A percentile compares a stretch with the other conserved stretches of the same genome.
phyloP scores from a whole-genome alignment of 1,140 invertebrate species.

The Heliconius nattereri region DNA sequence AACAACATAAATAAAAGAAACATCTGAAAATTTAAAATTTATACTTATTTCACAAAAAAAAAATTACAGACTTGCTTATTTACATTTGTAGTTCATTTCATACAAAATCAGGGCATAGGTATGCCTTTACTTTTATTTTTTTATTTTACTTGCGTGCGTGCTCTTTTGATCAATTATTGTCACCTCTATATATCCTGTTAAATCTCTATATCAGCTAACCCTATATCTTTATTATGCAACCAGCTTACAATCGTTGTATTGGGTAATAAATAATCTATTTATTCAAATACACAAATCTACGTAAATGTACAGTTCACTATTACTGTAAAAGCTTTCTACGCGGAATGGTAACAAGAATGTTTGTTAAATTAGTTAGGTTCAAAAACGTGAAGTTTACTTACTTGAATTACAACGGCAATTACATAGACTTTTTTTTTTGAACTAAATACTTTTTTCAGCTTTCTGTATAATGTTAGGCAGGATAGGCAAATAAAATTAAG shows the following conservation, averaged over 20 bases:
- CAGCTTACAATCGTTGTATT: neutral
- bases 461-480: too few relatives aligned
- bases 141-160: too few relatives aligned
- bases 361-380: neutral
- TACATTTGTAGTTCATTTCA: too few relatives aligned
- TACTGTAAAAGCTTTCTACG: neutral
- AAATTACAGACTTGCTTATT: too few relatives aligned
- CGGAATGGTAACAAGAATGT: neutral
- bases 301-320: neutral
- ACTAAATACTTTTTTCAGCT: too few relatives aligned
- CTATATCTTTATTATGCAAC: neutral
- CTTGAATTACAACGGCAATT: neutral
- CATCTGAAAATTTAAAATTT: too few relatives aligned
- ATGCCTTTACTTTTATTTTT: too few relatives aligned
- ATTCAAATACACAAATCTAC: neutral
- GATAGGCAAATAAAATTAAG: neutral
- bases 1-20: too few relatives aligned
- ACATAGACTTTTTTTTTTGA: neutral
- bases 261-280: neutral
- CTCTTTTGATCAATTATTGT: too few relatives aligned
- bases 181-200: too few relatives aligned
- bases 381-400: neutral
- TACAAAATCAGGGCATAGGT: too few relatives aligned
- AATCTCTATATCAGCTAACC: neutral
- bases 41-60: too few relatives aligned